Percentiles rank a stretch among this genome's conserved stretches.
phyloP scores from a whole-genome alignment of 2,888 invertebrate genomes.

The Ernsta delagoae region DNA sequence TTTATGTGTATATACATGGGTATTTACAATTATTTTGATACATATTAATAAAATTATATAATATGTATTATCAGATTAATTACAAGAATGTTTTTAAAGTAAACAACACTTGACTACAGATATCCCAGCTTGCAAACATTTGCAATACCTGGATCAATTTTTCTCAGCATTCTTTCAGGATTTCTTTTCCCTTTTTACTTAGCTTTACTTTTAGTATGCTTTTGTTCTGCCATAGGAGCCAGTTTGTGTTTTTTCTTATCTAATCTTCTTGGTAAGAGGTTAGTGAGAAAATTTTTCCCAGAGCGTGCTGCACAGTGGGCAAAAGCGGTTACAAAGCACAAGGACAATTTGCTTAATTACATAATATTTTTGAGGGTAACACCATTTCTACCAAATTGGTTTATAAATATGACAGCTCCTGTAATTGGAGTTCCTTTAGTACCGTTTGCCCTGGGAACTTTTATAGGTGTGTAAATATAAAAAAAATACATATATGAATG shows the following conservation, averaged over 20 bases:
- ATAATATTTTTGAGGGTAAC: constrained; percentile 98
- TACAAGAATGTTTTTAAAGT: not conserved
- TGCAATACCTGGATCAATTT: constrained; percentile 99
- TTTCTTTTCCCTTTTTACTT: constrained; percentile 97
- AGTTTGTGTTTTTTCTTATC: constrained; percentile 97
- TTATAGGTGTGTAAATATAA: constrained; percentile 88
- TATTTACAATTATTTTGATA: no score
- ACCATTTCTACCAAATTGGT: constrained; percentile 99
- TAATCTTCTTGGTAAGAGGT: constrained; percentile 93
- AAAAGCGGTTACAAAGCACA: constrained; percentile 92
- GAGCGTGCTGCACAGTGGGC: constrained; percentile 95
- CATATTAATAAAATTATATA: no score
- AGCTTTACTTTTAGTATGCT: constrained; percentile 94
- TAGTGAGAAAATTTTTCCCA: constrained; percentile 95
- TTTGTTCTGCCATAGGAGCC: constrained; percentile 98
- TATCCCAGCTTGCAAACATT: constrained; percentile 96
- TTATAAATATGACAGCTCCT: constrained; percentile 98
- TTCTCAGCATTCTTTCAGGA: constrained; percentile 98
- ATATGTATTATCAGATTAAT: no score
- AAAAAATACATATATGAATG: not conserved
- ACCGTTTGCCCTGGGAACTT: constrained; percentile 98
- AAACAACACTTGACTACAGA: not conserved
- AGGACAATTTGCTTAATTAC: constrained; percentile 96
- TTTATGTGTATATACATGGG: no score
- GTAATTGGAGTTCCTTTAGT: constrained; percentile 97